These are phyloP conservation scores for Escarpia spicata DNA, from an alignment of 2,888 invertebrate species.

Conservation along the genomic window DNA sequence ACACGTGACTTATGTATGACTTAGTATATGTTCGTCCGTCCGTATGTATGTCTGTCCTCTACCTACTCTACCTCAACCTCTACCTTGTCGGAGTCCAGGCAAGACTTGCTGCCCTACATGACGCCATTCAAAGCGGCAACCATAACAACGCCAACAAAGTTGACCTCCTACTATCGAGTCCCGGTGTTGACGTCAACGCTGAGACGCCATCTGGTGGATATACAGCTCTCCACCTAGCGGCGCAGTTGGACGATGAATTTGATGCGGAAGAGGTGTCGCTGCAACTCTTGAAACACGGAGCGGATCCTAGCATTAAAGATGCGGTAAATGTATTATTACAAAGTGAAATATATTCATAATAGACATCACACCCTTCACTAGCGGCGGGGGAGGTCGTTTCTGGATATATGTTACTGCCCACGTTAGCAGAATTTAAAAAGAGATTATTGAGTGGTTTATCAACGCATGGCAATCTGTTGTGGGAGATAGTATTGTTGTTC, in stretches of 20 bases:
- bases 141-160: neutral
- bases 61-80: neutral
- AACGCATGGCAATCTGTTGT: neutral
- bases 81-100: neutral
- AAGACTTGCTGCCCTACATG: neutral
- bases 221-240: slow-evolving; percentile 2
- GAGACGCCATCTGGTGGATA: neutral
- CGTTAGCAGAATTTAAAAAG: neutral
- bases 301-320: slow-evolving; percentile 16
- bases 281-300: slow-evolving; percentile 4
- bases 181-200: neutral
- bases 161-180: neutral
- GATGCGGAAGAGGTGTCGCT: neutral
- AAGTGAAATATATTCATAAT: neutral
- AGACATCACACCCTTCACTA: neutral
- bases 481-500: neutral
- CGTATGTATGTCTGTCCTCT: neutral
- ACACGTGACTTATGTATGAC: neutral
- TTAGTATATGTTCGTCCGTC: neutral
- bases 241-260: neutral
- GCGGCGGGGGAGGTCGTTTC: neutral
- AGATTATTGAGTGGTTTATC: neutral
- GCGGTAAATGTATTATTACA: neutral
- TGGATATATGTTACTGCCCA: neutral
- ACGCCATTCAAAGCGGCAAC: neutral